phyloP scores from a whole-genome alignment of 2,888 invertebrate species.

The Lepetodrilus schrolli region DNA sequence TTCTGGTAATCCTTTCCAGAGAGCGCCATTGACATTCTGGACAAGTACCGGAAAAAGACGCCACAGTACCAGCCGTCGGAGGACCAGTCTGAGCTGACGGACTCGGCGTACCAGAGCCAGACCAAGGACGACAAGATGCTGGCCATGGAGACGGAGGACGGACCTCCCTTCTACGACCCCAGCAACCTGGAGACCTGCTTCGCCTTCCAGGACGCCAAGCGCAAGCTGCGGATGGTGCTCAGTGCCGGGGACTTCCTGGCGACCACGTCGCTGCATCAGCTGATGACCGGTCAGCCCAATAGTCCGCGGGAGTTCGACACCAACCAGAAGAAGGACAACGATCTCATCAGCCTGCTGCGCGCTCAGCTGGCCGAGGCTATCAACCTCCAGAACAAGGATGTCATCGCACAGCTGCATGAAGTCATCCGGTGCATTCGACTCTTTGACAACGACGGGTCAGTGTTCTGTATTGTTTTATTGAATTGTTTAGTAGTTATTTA shows the following conservation, averaged over 20 bases:
- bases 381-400: constrained; percentile 85
- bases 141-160: constrained; percentile 53
- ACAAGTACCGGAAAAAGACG: constrained; percentile 86
- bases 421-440: constrained; percentile 86
- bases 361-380: constrained; percentile 87
- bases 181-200: constrained; percentile 79
- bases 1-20: constrained; percentile 77
- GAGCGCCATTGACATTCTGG: constrained; percentile 92
- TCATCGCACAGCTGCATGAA: constrained; percentile 87
- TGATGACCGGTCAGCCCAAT: constrained; percentile 41
- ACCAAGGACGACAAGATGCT: constrained; percentile 43
- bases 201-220: constrained; percentile 85
- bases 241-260: constrained; percentile 84
- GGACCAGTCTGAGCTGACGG: constrained; percentile 14
- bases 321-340: constrained; percentile 58
- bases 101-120: constrained; percentile 30
- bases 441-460: constrained; percentile 81
- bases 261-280: constrained; percentile 24
- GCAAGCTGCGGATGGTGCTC: constrained; percentile 91
- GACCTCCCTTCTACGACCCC: constrained; percentile 76
- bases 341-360: constrained; percentile 71
- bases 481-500: no score
- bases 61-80: constrained; percentile 57
- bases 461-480: no score
- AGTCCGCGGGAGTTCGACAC: constrained; percentile 49